These are phyloP conservation scores for Adelges cooleyi DNA, from an alignment of 1,140 invertebrate genomes.

Conservation along the genomic window DNA sequence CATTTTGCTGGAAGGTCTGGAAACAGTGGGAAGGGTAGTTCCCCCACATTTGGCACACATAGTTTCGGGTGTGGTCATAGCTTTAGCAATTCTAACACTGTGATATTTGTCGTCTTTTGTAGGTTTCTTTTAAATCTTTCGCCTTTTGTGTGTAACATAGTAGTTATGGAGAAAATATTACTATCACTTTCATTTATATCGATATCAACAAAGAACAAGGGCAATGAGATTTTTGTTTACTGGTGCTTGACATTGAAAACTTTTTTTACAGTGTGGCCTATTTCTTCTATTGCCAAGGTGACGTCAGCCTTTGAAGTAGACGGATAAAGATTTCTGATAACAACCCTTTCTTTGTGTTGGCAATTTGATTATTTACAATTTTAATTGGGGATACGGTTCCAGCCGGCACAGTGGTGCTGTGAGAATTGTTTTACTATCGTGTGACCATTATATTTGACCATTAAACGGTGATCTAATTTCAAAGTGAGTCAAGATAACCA, in stretches of 20 bases:
- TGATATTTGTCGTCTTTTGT: neutral
- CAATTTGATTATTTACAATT: no score
- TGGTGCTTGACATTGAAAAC: neutral
- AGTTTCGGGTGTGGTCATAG: neutral
- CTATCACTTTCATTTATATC: neutral
- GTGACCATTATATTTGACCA: no score
- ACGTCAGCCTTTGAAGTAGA: neutral
- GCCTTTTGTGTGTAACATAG: neutral
- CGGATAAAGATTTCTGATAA: neutral
- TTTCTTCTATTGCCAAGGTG: neutral
- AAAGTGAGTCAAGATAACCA: no score
- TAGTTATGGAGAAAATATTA: neutral
- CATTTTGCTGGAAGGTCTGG: neutral
- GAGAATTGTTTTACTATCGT: no score
- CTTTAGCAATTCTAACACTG: neutral
- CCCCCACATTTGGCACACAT: conserved; percentile 8
- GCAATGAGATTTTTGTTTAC: neutral
- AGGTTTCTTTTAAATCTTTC: neutral
- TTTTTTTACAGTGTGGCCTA: neutral
- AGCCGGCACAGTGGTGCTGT: neutral
- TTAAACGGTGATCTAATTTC: no score
- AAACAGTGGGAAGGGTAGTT: neutral
- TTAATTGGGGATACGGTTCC: neutral
- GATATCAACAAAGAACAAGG: conserved; percentile 11
- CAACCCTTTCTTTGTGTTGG: neutral